Conservation (phyloP, 2,113 vertebrate genomes). For the Fukomys damarensis region DNA sequence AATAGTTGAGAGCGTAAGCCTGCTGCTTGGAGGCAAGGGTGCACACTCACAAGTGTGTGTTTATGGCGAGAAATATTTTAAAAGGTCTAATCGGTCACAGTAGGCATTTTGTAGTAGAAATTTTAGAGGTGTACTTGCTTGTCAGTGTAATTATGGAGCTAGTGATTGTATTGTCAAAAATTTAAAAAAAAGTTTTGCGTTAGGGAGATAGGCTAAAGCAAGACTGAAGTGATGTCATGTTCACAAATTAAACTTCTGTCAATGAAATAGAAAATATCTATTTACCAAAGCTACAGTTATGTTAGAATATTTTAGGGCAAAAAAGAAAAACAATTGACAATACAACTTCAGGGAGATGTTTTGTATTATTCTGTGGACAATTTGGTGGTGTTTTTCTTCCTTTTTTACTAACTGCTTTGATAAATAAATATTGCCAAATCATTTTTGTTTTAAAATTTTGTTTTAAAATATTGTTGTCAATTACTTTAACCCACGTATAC, state of each 20-base stretch:
- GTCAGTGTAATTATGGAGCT: neutral
- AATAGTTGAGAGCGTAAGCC: neutral
- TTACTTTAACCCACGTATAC: neutral
- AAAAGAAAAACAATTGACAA: neutral
- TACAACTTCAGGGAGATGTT: neutral
- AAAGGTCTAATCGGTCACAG: neutral
- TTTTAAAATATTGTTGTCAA: neutral
- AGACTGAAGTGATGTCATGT: neutral
- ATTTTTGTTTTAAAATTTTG: conserved; percentile 19
- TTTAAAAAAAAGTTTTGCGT: neutral
- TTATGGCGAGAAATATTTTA: neutral
- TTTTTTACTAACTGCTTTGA: neutral
- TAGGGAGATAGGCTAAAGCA: neutral
- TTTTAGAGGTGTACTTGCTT: neutral
- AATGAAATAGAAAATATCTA: neutral
- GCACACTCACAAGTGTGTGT: no score
- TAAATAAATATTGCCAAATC: neutral
- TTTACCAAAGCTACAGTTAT: neutral
- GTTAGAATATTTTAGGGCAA: neutral
- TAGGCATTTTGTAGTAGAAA: neutral
- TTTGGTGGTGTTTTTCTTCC: neutral
- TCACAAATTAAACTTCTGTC: neutral
- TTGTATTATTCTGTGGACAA: neutral
- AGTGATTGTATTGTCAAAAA: neutral
- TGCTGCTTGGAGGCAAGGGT: fast-evolving